Evolutionary conservation across 2,888 invertebrate genomes (phyloP).

Genomic region (Volucella inanis): DNA sequence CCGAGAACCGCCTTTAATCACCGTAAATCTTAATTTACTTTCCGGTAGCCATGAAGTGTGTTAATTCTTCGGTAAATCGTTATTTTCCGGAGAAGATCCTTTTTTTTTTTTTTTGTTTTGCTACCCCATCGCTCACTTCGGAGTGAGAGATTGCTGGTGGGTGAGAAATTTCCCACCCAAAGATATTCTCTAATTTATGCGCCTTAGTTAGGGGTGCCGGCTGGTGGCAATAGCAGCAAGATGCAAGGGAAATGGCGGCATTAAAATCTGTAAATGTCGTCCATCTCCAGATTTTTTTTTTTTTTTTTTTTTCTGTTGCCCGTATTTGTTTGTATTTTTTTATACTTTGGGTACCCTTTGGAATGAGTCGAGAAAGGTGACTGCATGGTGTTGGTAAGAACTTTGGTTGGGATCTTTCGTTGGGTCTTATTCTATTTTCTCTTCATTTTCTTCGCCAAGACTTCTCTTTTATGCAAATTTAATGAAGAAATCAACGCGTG

Average conservation of each 20-base stretch:
- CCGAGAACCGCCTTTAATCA: constrained; percentile 54
- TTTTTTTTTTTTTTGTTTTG: constrained; percentile 31
- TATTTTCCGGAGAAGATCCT: constrained; percentile 35
- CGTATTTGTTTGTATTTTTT: constrained; percentile 14
- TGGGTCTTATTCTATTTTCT: neutral
- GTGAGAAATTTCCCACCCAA: neutral
- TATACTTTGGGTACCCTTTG: neutral
- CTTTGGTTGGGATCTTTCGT: neutral
- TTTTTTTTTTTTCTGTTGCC: neutral
- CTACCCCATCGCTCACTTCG: too few relatives aligned
- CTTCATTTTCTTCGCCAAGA: constrained; percentile 6
- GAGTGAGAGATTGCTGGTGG: too few relatives aligned
- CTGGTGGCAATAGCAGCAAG: neutral
- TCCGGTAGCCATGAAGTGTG: constrained; percentile 64
- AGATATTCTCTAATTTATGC: constrained; percentile 54
- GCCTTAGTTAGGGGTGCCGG: constrained; percentile 4
- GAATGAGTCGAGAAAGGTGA: constrained; percentile 28
- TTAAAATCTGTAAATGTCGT: constrained; percentile 53
- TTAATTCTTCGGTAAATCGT: constrained; percentile 66
- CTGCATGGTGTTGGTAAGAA: neutral
- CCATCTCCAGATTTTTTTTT: constrained; percentile 8
- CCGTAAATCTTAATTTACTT: constrained; percentile 68
- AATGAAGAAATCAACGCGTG: constrained; percentile 54
- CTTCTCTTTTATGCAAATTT: constrained; percentile 60
- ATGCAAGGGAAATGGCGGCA: constrained; percentile 16